Evolutionary conservation across 1,140 invertebrate genomes (phyloP), one percentile per base, ranked within the genome.

Genomic region (Leptonema lineaticorne): DNA sequence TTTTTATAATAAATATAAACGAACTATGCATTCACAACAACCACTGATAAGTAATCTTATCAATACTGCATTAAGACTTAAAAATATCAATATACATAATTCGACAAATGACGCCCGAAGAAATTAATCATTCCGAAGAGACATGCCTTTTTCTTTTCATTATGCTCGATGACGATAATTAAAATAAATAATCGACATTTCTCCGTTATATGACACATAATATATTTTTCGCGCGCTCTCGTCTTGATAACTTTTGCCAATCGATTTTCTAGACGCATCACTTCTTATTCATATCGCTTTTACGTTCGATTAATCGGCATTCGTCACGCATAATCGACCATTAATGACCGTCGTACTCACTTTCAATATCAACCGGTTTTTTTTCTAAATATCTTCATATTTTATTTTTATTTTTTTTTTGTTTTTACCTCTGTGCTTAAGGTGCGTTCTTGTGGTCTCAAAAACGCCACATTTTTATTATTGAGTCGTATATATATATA

Each of bases 261-360:
- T 24, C 27, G 50, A 53, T 22, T 53, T 53, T 20, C 11, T 33
- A 7, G 2, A 50, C 46, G 46, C 24, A 22, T 50, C 20, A 22
- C 11, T 1, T 53, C 50, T 26, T 11, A 26, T 24, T 22, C 46
- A 24, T 14, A 9, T 41, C 8, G 22, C 8, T 53, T 53, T 53
- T 53, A 53, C 50, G 50, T 53, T 53, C 50, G 50, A 53, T 53
- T 53, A 53, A 53, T 53, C 50, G 22, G 22, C 50, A 53, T 53
- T 53, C 50, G 50, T 53, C 20, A 53, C 50, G 50, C 50, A 53
- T 53, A 26, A 26, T 24, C 27, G 50, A 53, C 24, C 50, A 24
- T 26, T 53, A 53, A 53, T 24, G 50, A 53, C 22, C 50, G 50
- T 11, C n/a, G n/a, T n/a, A n/a, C 27, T 53, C 50, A 53, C 50